Conservation (phyloP, 1,140 invertebrate species). For the Drosophila busckii region DNA sequence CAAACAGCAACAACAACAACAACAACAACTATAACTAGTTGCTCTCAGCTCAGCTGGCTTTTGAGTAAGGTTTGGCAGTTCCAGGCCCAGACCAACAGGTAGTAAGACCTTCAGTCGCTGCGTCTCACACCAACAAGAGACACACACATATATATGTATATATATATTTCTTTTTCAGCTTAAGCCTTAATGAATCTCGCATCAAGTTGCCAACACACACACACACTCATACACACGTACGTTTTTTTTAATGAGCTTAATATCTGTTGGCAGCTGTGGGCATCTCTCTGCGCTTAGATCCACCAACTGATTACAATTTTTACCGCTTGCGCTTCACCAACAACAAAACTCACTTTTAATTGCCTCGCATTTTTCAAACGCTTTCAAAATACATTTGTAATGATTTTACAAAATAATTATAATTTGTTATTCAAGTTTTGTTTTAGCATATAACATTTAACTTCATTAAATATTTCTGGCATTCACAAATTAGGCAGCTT, state of each 20-base stretch:
- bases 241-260: conserved; percentile 72
- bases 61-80: conserved; percentile 59
- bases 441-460: conserved; percentile 44
- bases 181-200: conserved; percentile 74
- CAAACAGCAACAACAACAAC: conserved; percentile 22
- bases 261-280: conserved; percentile 66
- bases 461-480: conserved; percentile 54
- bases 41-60: conserved; percentile 37
- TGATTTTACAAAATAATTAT: conserved; percentile 24
- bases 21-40: conserved; percentile 16
- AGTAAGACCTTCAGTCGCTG: conserved; percentile 61
- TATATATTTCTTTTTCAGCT: conserved; percentile 40
- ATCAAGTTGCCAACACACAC: conserved; percentile 56
- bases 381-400: too few species aligned
- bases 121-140: conserved; percentile 13
- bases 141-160: conserved; percentile 56
- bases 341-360: conserved; percentile 62
- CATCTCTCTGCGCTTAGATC: conserved; percentile 51
- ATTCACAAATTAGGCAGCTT: conserved; percentile 32
- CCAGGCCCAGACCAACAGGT: conserved; percentile 46
- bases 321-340: too few species aligned
- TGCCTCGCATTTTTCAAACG: conserved; percentile 69
- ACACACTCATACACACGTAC: conserved; percentile 21
- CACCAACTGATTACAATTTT: conserved; percentile 73
- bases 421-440: conserved; percentile 7